These are phyloP conservation scores for Pseudorhombus dupliciocellatus DNA, from an alignment of 2,113 vertebrate species.

Conservation along the genomic window DNA sequence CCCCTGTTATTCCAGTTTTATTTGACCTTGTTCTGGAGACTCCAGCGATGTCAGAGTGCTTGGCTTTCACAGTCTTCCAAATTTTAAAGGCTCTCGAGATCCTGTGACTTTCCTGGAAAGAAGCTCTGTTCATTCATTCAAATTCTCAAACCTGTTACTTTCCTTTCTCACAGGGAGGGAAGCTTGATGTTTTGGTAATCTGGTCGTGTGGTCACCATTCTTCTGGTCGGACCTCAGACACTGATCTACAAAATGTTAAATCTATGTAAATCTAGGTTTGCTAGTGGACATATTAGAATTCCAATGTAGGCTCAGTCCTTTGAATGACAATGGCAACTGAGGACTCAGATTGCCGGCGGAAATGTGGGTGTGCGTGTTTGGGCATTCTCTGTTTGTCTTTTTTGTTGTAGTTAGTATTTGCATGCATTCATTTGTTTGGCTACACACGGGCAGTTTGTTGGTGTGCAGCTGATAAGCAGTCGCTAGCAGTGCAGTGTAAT, in stretches of 20 bases:
- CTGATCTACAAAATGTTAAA: background rate
- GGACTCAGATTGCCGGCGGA: conserved; percentile 12
- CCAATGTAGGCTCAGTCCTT: too few relatives aligned
- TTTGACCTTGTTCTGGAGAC: background rate
- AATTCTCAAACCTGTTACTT: background rate
- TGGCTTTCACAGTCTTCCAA: background rate
- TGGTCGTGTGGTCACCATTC: background rate
- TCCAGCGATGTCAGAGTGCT: background rate
- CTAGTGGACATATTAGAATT: too few relatives aligned
- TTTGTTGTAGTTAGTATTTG: conserved; percentile 6
- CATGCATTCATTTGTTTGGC: conserved; percentile 23
- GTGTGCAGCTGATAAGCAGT: conserved; percentile 43
- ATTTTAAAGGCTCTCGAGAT: background rate
- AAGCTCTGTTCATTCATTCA: background rate
- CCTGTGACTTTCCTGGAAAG: background rate
- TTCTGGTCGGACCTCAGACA: background rate
- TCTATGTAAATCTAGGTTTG: background rate
- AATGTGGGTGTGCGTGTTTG: conserved; percentile 13
- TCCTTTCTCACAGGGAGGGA: background rate
- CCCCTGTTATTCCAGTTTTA: background rate
- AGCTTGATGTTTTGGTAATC: background rate
- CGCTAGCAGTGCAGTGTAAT: conserved; percentile 54
- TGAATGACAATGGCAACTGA: background rate
- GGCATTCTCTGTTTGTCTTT: conserved; percentile 7
- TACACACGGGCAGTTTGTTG: conserved; percentile 31